Evolutionary conservation across 2,888 invertebrate species (phyloP), one percentile per base, ranked within the genome.

Genomic region (Napeogenes sylphis): DNA sequence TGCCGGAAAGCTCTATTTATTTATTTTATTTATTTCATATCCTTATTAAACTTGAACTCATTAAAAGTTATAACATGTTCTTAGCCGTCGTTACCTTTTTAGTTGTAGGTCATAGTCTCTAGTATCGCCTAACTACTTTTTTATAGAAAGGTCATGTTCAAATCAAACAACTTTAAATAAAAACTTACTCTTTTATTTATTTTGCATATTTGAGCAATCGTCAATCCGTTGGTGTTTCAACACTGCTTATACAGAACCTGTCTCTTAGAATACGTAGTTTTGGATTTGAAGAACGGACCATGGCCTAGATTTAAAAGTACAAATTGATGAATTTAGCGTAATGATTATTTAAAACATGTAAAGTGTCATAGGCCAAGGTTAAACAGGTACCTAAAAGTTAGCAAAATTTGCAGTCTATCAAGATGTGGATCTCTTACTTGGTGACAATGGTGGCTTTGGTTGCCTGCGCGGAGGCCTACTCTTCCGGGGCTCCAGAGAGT

Each of bases 401-500:
- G 2, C 30, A 30, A 30, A 4, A 47, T 58, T 58, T n/a, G 47
- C 38, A 10, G 38, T 51, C 60, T 59, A 10, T 60, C 70, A 84
- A 73, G 62, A 87, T 84, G 85, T 74, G 76, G 78, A 77, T 77
- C 68, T 75, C 74, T 56, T 76, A 78, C 69, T 71, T 80, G 58
- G 71, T 78, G 56, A 70, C 82, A 45, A 80, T 78, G 47, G 74
- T 80, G 64, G 77, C 77, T 58, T 69, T 79, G 71, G 80, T 75
- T 64, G 86, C 79, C 53, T 82, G 68, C 73, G 85, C 76, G 66
- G 76, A 82, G 54, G 92, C 87, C 2, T 93, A 93, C 78, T 93
- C 93, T 2, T 84, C 88, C 2, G 95, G 95, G 4, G 95, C 94
- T 1, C 94, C 94, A 0, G 81, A 84, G 32, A 86, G 84, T 51